Base-by-base conservation (phyloP, 2,797 vertebrate genomes). In the Lophotriccus pileatus region DNA sequence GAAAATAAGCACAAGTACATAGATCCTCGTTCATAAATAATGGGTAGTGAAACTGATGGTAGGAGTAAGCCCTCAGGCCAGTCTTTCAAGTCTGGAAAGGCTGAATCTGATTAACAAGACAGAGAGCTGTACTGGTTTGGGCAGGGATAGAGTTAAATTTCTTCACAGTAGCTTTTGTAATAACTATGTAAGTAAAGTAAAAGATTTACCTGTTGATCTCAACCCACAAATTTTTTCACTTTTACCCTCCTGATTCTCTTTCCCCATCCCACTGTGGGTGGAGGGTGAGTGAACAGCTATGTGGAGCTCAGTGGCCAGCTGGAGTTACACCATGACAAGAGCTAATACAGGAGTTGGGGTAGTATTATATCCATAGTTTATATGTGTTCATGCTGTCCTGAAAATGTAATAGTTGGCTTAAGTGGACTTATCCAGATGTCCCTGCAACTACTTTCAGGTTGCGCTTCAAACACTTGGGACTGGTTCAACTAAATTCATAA, bases 311-410 rank as follows among this genome's bases (percentile, higher is more conserved):
- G 27, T 63, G 92, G 13, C 20, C 41, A 37, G 8, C 39, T 75
- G 44, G 34, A 24, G 12, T 63, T 78, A 11, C 25, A 27, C 14
- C 19, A 3, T 9, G 21, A 19, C 19, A 32, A 28, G 32, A 28
- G 9, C 55, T 53, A 47, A n/a, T 39, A 32, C 1, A 53, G 37
- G 27, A 58, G 16, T 39, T 62, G 55, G 11, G 11, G 24, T 62
- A 7, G 27, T 49, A 4, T 22, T 53, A 14, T 21, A 15, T 47
- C n/a, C n/a, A 34, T 47, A 14, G 7, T 43, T 70, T 34, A 10
- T 0, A 0, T 2, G 7, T 49, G 32, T 84, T 89, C 13, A 2
- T 1, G 3, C 9, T 62, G 7, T 76, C 82, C 43, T 79, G 87
- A 66, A 88, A 47, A 43, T 27, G 0, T 13, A 46, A 28, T 10